Percentiles rank a stretch among this genome's conserved stretches.
These are phyloP conservation scores for Leucozona laternaria DNA, from an alignment of 2,888 invertebrate species.

Conservation along the genomic window DNA sequence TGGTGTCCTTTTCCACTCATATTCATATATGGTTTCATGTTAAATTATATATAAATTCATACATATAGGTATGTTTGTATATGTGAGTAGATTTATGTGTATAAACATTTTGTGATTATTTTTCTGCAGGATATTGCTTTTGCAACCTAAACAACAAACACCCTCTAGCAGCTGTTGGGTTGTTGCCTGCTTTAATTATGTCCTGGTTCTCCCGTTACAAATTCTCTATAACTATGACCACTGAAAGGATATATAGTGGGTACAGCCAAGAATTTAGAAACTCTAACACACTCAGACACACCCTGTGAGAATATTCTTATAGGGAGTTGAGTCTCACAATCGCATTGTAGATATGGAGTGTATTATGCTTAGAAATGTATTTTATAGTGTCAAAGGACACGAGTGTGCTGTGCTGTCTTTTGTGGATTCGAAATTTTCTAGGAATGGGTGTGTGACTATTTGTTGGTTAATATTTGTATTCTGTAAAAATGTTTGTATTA, in stretches of 20 bases:
- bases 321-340: neutral
- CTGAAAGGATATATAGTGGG: constrained; percentile 26
- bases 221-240: constrained; percentile 52
- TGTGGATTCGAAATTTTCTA: neutral
- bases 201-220: constrained; percentile 47
- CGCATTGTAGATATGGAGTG: constrained; percentile 1
- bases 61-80: neutral
- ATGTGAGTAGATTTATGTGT: neutral
- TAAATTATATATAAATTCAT: neutral
- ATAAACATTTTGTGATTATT: constrained; percentile 45
- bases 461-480: constrained; percentile 27
- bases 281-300: constrained; percentile 34
- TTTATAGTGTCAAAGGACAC: constrained; percentile 29
- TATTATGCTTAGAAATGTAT: constrained; percentile 36
- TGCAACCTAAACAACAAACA: constrained; percentile 37
- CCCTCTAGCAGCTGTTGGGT: constrained; percentile 49
- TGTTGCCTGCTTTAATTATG: constrained; percentile 65
- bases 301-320: neutral
- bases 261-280: constrained; percentile 42
- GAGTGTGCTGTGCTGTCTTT: neutral
- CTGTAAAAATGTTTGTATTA: constrained; percentile 33
- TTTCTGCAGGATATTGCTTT: constrained; percentile 66
- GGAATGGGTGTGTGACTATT: constrained; percentile 5
- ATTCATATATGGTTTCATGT: neutral
- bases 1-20: constrained; percentile 8